Base-by-base conservation (phyloP, 2,113 vertebrate species). In the Equus quagga region DNA sequence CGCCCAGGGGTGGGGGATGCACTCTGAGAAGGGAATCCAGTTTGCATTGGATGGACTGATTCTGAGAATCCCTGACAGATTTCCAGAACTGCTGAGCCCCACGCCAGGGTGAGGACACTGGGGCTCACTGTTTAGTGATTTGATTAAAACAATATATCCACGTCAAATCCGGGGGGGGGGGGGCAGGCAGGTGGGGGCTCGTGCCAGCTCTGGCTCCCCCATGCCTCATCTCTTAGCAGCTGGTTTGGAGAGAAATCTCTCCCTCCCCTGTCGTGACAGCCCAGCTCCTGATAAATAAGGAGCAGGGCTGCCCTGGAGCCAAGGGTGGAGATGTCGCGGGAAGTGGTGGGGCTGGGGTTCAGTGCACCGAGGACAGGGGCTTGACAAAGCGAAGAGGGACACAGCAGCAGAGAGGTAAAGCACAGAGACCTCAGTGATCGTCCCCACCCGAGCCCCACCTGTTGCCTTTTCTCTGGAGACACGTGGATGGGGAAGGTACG, bases 111-210 rank as follows among this genome's bases (percentile, higher is more conserved):
- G 26, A 76, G 83, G 84, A n/a, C 15, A 8, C 6, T 0, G 0
- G 80, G 41, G 19, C 51, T 51, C 54, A 72, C 46, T 36, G 21
- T 44, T 91, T 69, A 67, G 81, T 33, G 44, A 31, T 93, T 93
- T 96, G 88, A 94, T 93, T 94, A 95, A 90, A 96, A 84, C 44
- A 80, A 78, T 79, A 76, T 75, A 96, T 97, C 46, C 85, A 31
- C 21, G 0, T 8, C 17, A 17, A 67, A 60, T 69, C 36, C 2
- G 36, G 36, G 36, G 36, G 36, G 36, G 36, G 36, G 3, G 36
- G 36, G 64, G 93, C 64, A 56, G 67, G 79, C 70, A 62, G 36
- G 69, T 60, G 26, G 41, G 54, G 36, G n/a, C 60, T 80, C 21
- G 1, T 15, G 54, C 36, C 62, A 44, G 60, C 56, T 73, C 65